These are phyloP conservation scores for Eulemur coronatus DNA, from an alignment of 2,797 vertebrate genomes.

Conservation along the genomic window DNA sequence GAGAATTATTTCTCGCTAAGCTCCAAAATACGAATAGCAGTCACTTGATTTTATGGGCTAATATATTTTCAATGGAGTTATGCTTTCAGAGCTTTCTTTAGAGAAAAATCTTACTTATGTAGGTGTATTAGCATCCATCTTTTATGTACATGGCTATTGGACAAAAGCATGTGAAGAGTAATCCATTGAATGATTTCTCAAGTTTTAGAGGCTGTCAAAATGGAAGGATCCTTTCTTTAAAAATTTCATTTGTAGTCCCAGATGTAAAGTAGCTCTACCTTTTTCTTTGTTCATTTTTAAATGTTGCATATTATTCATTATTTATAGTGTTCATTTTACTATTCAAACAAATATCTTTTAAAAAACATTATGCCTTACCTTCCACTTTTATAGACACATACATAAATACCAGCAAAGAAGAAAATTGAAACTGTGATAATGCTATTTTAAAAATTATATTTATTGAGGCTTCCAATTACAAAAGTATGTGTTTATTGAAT, in stretches of 20 bases:
- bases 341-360: background rate
- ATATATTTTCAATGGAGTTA: conserved; percentile 54
- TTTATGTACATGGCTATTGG: background rate
- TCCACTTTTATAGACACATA: background rate
- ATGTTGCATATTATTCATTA: background rate
- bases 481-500: conserved; percentile 5
- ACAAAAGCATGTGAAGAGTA: background rate
- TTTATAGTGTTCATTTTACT: background rate
- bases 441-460: background rate
- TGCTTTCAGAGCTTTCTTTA: background rate
- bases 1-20: conserved; percentile 56
- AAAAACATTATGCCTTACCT: background rate
- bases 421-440: background rate
- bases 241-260: background rate
- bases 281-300: conserved; percentile 34
- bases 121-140: background rate
- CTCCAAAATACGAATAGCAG: conserved; percentile 40
- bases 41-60: conserved; percentile 55
- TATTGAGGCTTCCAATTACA: background rate
- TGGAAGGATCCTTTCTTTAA: conserved; percentile 7
- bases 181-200: background rate
- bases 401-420: background rate
- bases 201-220: background rate
- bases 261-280: background rate
- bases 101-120: background rate